phyloP scores from a whole-genome alignment of 2,888 invertebrate species.

The Lycocerus yunnanus region DNA sequence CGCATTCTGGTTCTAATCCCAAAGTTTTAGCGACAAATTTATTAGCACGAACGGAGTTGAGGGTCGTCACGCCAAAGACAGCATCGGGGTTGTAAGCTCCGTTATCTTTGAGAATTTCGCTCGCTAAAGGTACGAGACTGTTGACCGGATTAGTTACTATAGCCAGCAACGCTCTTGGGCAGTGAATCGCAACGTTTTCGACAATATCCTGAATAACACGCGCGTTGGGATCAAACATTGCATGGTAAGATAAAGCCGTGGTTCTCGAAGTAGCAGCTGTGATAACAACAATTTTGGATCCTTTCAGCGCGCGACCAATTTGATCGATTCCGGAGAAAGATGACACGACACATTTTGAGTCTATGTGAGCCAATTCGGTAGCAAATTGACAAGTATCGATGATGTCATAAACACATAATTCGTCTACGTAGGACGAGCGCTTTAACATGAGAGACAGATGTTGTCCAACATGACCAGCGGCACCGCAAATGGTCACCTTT shows the following conservation, averaged over 20 bases:
- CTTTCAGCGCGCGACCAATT: constrained; percentile 45
- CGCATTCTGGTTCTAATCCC: constrained; percentile 66
- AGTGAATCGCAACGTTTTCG: constrained; percentile 39
- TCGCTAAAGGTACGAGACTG: constrained; percentile 72
- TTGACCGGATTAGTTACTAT: constrained; percentile 64
- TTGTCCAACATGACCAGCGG: constrained; percentile 58
- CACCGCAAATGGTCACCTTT: constrained; percentile 22
- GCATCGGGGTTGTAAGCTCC: constrained; percentile 66
- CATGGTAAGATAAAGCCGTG: constrained; percentile 35
- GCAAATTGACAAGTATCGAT: constrained; percentile 49
- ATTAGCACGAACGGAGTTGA: constrained; percentile 75
- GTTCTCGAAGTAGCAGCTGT: constrained; percentile 41
- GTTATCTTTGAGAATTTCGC: constrained; percentile 68
- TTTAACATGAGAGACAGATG: constrained; percentile 63
- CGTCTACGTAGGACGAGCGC: constrained; percentile 61
- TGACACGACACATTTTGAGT: constrained; percentile 55
- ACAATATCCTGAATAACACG: constrained; percentile 44
- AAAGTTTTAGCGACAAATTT: constrained; percentile 72
- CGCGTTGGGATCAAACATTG: constrained; percentile 47
- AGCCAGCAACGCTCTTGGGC: constrained; percentile 54
- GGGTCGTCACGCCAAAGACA: constrained; percentile 75
- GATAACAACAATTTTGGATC: constrained; percentile 48
- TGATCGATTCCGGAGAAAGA: constrained; percentile 43
- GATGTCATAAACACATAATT: constrained; percentile 64
- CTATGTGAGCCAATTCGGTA: constrained; percentile 56